A percentile compares a stretch with the other conserved stretches of the same genome.
These are phyloP conservation scores for Epicauta chinensis DNA, from an alignment of 1,140 invertebrate genomes.

Conservation along the genomic window DNA sequence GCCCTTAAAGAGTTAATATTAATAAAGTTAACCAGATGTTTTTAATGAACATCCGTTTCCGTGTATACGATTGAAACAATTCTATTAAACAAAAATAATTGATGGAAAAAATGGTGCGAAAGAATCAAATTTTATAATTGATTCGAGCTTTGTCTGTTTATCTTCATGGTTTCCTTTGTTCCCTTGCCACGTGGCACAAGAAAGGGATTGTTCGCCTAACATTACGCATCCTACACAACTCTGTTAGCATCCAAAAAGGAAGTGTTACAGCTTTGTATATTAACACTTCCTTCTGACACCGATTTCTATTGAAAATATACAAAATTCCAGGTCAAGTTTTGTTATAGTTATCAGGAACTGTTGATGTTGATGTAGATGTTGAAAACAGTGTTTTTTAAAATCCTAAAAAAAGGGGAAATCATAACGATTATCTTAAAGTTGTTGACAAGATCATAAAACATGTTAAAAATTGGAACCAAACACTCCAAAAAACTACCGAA, in stretches of 20 bases:
- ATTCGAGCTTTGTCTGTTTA: background rate
- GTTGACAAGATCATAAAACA: too few relatives aligned
- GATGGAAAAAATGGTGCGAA: too few relatives aligned
- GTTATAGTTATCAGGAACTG: background rate
- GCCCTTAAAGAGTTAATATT: constrained; percentile 20
- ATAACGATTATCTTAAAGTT: too few relatives aligned
- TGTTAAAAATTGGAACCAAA: too few relatives aligned
- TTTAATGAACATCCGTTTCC: constrained; percentile 23
- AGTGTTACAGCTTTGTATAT: constrained; percentile 19
- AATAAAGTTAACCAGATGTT: constrained; percentile 15
- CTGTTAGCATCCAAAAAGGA: constrained; percentile 12
- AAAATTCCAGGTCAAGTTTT: constrained; percentile 17
- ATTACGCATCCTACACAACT: constrained; percentile 2
- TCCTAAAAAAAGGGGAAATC: too few relatives aligned
- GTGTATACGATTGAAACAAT: background rate
- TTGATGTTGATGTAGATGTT: too few relatives aligned
- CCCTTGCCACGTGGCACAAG: constrained; percentile 3
- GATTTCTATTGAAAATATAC: constrained; percentile 16
- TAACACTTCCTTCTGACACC: constrained; percentile 14
- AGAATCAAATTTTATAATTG: too few relatives aligned
- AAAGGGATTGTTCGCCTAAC: constrained; percentile 8
- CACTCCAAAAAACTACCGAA: too few relatives aligned
- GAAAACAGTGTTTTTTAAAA: too few relatives aligned
- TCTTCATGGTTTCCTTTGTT: constrained; percentile 1
- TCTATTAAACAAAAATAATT: constrained; percentile 1